phyloP scores from a whole-genome alignment of 2,113 vertebrate species.

The Menidia beryllina region DNA sequence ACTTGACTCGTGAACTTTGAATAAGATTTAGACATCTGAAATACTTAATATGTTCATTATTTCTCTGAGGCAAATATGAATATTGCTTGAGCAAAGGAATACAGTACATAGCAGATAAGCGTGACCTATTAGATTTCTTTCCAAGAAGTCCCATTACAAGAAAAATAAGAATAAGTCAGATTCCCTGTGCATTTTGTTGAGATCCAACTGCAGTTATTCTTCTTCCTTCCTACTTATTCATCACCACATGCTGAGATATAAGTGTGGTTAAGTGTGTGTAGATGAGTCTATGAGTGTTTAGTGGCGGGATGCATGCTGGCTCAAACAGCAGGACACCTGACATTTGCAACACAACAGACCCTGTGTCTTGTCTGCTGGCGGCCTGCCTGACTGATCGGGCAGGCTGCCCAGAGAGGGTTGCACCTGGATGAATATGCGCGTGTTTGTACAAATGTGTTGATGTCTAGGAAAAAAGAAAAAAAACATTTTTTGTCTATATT shows the following conservation, averaged over 20 bases:
- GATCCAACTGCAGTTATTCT: not conserved
- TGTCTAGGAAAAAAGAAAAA: not conserved
- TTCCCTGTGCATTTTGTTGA: not conserved
- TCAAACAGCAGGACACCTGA: slow-evolving; percentile 68
- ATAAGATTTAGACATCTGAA: slow-evolving; percentile 15
- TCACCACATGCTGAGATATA: slow-evolving; percentile 9
- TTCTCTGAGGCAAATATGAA: slow-evolving; percentile 4
- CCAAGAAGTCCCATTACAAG: not conserved
- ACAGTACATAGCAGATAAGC: not conserved
- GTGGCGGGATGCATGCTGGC: slow-evolving; percentile 50
- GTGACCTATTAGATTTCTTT: slow-evolving; percentile 4
- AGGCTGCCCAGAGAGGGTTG: slow-evolving; percentile 45
- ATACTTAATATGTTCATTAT: slow-evolving; percentile 28
- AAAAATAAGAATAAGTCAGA: not conserved
- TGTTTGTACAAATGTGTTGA: slow-evolving; percentile 13
- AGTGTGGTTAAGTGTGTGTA: slow-evolving; percentile 55
- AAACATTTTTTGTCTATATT: slow-evolving; percentile 11
- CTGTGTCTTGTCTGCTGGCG: slow-evolving; percentile 65
- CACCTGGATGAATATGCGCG: slow-evolving; percentile 56
- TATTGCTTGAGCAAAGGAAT: slow-evolving; percentile 20
- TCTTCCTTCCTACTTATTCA: not conserved
- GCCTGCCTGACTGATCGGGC: slow-evolving; percentile 55
- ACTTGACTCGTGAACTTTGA: slow-evolving; percentile 15
- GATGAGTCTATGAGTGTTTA: slow-evolving; percentile 60
- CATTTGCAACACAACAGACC: slow-evolving; percentile 72